Conservation (phyloP, 2,797 vertebrate genomes). For the Oceanodroma leucorhoa region DNA sequence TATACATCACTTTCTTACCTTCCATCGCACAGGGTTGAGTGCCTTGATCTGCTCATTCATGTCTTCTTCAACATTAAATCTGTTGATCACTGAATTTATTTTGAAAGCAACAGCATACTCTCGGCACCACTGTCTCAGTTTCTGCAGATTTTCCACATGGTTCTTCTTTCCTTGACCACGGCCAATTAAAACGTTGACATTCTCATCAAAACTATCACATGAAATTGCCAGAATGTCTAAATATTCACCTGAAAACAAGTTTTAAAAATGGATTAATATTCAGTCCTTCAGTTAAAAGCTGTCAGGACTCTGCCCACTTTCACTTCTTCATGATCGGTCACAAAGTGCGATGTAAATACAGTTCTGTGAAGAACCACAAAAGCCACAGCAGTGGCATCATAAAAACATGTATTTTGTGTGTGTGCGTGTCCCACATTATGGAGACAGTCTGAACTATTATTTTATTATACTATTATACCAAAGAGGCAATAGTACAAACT, state of each 20-base stretch:
- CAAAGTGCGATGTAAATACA: not conserved
- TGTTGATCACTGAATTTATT: conserved; percentile 94
- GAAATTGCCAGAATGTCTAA: conserved; percentile 94
- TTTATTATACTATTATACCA: not conserved
- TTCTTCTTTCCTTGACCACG: conserved; percentile 88
- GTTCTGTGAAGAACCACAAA: not conserved
- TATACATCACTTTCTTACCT: conserved; percentile 71
- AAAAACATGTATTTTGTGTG: rapidly evolving
- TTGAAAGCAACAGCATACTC: conserved; percentile 92
- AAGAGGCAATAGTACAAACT: not conserved
- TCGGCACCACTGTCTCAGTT: conserved; percentile 84
- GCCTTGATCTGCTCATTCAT: conserved; percentile 82
- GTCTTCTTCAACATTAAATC: conserved; percentile 89
- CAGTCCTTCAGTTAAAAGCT: not conserved
- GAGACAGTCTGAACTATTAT: not conserved
- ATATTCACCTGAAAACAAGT: conserved; percentile 77
- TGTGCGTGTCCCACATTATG: not conserved
- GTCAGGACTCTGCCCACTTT: not conserved
- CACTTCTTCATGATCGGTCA: not conserved
- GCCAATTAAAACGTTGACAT: conserved; percentile 88
- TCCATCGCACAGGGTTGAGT: conserved; percentile 92
- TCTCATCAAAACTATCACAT: conserved; percentile 92
- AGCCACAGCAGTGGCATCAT: not conserved
- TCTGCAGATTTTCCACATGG: conserved; percentile 87
- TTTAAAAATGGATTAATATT: not conserved